Percentiles rank a stretch among this genome's conserved stretches.
These are phyloP conservation scores for Arvicanthis niloticus DNA, from an alignment of 2,113 vertebrate species.

Conservation along the genomic window DNA sequence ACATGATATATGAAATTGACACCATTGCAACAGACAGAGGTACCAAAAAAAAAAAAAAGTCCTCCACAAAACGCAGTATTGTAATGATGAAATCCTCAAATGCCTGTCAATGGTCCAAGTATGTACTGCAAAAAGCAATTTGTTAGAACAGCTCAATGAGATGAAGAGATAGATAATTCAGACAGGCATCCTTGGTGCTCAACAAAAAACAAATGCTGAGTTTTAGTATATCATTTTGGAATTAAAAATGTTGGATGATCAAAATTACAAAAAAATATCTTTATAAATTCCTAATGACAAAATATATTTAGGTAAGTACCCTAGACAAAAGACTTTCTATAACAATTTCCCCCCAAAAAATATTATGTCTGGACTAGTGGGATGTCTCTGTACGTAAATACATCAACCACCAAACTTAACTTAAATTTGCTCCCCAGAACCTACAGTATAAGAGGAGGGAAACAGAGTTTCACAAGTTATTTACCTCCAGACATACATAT, in stretches of 20 bases:
- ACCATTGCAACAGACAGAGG: conserved; percentile 2
- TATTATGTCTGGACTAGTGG: not conserved
- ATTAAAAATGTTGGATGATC: not conserved
- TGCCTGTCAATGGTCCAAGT: conserved; percentile 55
- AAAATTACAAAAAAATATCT: not conserved
- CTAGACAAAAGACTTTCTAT: not conserved
- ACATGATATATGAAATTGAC: conserved; percentile 56
- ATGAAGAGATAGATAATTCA: not conserved
- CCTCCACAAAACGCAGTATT: not conserved
- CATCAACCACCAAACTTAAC: not conserved
- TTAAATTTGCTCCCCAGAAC: not conserved
- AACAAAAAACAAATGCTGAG: not conserved
- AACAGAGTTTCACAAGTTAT: not conserved
- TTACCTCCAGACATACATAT: not conserved
- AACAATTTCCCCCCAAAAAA: not conserved
- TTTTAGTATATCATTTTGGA: no score
- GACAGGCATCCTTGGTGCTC: not conserved
- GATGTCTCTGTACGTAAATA: not conserved
- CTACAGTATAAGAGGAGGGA: not conserved
- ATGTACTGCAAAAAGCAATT: not conserved
- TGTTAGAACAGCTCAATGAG: not conserved
- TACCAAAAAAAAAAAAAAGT: conserved; percentile 39
- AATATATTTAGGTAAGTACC: not conserved
- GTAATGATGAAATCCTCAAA: not conserved
- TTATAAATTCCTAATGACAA: not conserved